Percentiles rank a stretch among this genome's conserved stretches.
These are phyloP conservation scores for Zaprionus ornatus DNA, from an alignment of 1,140 invertebrate species.

Conservation along the genomic window DNA sequence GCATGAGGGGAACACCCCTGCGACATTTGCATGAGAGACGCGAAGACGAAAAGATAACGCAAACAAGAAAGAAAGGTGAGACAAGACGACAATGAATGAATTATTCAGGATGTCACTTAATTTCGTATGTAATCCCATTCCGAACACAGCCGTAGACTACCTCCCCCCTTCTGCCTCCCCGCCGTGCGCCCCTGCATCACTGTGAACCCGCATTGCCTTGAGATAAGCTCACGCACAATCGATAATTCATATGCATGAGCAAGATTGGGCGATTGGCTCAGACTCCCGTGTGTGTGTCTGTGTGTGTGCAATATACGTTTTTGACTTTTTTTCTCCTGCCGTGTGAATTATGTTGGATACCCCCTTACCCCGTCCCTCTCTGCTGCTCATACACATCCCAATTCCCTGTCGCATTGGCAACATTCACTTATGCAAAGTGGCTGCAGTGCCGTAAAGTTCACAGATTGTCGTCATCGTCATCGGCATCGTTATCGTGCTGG, in stretches of 20 bases:
- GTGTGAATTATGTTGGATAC: slow-evolving; percentile 60
- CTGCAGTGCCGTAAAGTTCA: slow-evolving; percentile 39
- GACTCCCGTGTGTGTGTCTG: not conserved
- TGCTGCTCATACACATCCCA: not conserved
- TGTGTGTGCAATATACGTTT: slow-evolving; percentile 2
- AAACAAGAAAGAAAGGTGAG: not conserved
- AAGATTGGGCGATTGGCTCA: slow-evolving; percentile 7
- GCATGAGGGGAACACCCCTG: slow-evolving; percentile 22
- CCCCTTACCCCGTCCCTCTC: not conserved
- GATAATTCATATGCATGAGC: slow-evolving; percentile 74
- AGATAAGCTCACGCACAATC: slow-evolving; percentile 67
- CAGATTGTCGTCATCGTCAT: slow-evolving; percentile 53
- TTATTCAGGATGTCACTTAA: slow-evolving; percentile 65
- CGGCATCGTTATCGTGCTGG: slow-evolving; percentile 40
- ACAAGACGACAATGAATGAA: slow-evolving; percentile 49
- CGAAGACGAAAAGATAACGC: slow-evolving; percentile 16
- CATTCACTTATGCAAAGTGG: slow-evolving; percentile 65
- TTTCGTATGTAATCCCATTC: slow-evolving; percentile 72
- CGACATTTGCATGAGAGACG: slow-evolving; percentile 30
- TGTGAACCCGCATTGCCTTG: not conserved
- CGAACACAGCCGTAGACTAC: slow-evolving; percentile 52
- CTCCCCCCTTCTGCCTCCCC: not conserved
- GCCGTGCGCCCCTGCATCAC: not conserved
- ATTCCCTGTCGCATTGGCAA: slow-evolving; percentile 15
- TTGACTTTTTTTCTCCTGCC: slow-evolving; percentile 51